Base-by-base conservation (phyloP, 2,113 vertebrate genomes). In the Melospiza melodia region DNA sequence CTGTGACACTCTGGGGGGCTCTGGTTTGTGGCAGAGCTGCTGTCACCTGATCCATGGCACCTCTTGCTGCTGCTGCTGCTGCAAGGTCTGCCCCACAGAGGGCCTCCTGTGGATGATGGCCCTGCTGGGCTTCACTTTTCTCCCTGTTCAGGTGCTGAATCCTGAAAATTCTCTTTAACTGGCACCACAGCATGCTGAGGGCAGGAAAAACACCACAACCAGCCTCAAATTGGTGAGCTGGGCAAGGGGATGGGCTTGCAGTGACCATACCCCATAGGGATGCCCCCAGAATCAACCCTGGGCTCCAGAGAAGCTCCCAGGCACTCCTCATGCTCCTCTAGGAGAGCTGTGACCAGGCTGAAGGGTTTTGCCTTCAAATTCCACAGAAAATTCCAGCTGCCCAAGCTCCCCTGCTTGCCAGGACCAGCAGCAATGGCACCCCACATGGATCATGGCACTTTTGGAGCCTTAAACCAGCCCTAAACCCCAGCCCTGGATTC, bases 391-490 rank as follows among this genome's bases (percentile, higher is more conserved):
- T 52, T n/a, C 16, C 59, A 49, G 58, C 20, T 39, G 24, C 46
- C 74, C 8, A 20, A 37, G 11, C 37, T 31, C 21, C 55, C 11
- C 73, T 5, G 2, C 30, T 55, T 46, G 20, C 35, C 58, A 55
- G 78, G 55, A n/a, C 35, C 37, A 39, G 65, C 59, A 85, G 62
- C 0, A 0, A 28, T 85, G 51, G 52, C 33, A 62, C 12, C n/a
- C n/a, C 15, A 61, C 7, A 7, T 0, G 0, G 41, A 66, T 43
- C 2, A n/a, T n/a, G n/a, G n/a, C 2, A 1, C 5, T 84, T 33
- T 17, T 5, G 28, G 23, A 89, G 46, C 48, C 11, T 61, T 35
- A 61, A 90, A 35, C 16, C 4, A 48, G 39, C 9, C 76, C 31
- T 72, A 59, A 74, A 33, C 44, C 78, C 37, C 58, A 68, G 52